Base-by-base conservation (phyloP, 2,113 vertebrate genomes). In the Stomatorhinus ivindoensis region DNA sequence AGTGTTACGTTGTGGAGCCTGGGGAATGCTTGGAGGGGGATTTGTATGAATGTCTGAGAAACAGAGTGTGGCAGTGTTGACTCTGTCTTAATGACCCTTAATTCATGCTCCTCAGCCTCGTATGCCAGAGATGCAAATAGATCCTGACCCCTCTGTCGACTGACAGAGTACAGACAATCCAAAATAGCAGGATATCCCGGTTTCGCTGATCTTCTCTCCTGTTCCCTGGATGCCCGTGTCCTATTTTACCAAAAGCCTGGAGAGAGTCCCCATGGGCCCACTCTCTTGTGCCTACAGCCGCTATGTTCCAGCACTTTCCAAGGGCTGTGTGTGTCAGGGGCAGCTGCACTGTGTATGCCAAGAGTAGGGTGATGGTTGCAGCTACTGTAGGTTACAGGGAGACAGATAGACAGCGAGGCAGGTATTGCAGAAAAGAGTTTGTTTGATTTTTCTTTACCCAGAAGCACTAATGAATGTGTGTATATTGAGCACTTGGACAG, bases 151-250 rank as follows among this genome's bases (percentile, higher is more conserved):
- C 19, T 44, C 53, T 85, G 35, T 19, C 27, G 39, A 42, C 17
- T 1, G 76, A 83, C 48, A 83, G 87, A 47, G 31, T 82, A 58
- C 35, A 53, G 46, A 35, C 44, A 35, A 53, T 76, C 73, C 8
- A 19, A 89, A 89, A 89, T 42, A 76, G 87, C n/a, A 31, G 88
- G 44, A 88, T 80, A 88, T 35, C 65, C 65, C n/a, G 44, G 46
- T 85, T 89, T 85, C 5, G n/a, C 80, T 47, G 76, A 39, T 84
- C 13, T n/a, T 55, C 80, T 85, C n/a, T 83, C 24, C 53, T 19
- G 55, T 61, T 89, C 88, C 88, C 88, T 58, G 88, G 80, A 82
- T 13, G 76, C 80, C 80, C 3, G 15, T 61, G 88, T 85, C 76
- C 88, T 89, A 84, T 31, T 89, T 89, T 61, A 47, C 55, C 35